Conservation (phyloP, 2,113 vertebrate species). For the Cacatua alba region DNA sequence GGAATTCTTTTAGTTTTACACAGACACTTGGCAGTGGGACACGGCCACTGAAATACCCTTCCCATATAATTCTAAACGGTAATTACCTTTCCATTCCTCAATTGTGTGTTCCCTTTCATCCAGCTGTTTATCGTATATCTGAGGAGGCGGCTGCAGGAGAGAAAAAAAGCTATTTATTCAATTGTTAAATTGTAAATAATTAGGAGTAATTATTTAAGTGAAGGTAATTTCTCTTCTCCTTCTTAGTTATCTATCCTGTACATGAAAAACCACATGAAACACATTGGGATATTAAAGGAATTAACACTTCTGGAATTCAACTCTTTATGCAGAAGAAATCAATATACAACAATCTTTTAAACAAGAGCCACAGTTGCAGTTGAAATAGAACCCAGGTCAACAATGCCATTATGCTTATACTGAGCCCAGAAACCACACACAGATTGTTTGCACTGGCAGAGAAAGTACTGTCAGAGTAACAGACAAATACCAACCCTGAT, state of each 20-base stretch:
- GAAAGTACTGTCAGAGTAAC: neutral
- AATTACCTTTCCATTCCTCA: constrained; percentile 98
- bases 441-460: neutral
- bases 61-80: neutral
- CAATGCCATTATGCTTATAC: neutral
- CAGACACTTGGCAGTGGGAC: neutral
- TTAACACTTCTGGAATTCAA: neutral
- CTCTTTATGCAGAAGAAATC: neutral
- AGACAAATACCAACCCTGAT: neutral
- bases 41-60: neutral
- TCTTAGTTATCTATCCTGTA: neutral
- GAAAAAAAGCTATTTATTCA: constrained; percentile 38
- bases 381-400: neutral
- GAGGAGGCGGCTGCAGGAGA: constrained; percentile 89
- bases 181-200: neutral
- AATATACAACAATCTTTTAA: neutral
- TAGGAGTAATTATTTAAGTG: neutral
- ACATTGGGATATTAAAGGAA: neutral
- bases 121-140: constrained; percentile 98
- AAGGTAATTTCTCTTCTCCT: neutral
- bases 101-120: constrained; percentile 99
- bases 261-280: neutral
- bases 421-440: neutral
- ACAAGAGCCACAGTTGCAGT: neutral
- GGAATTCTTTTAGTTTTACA: neutral